Percentiles rank a stretch among this genome's conserved stretches.
phyloP scores from a whole-genome alignment of 2,888 invertebrate species.

The Fragum fragum region DNA sequence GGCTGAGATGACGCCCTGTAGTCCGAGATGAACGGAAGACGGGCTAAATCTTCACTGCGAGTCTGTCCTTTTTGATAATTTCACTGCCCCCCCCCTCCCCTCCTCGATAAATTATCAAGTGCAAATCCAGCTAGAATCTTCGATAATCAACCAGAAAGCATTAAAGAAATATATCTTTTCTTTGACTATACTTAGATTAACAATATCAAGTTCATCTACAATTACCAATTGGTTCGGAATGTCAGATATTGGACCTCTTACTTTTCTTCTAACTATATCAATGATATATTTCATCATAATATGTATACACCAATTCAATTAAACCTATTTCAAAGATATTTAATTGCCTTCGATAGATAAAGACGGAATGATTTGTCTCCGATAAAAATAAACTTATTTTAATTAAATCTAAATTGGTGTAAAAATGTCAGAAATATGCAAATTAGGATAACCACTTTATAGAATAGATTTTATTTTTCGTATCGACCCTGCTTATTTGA shows the following conservation, averaged over 20 bases:
- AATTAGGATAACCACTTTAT: slow-evolving; percentile 1
- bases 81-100: too few relatives aligned
- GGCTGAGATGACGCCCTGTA: too few relatives aligned
- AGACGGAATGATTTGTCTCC: not conserved
- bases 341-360: slow-evolving; percentile 2
- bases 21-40: too few relatives aligned
- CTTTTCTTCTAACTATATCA: not conserved
- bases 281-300: not conserved
- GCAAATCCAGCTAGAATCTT: too few relatives aligned
- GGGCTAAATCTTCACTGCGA: too few relatives aligned
- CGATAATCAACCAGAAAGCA: too few relatives aligned
- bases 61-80: too few relatives aligned
- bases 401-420: slow-evolving; percentile 6
- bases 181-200: too few relatives aligned
- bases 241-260: not conserved
- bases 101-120: too few relatives aligned
- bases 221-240: too few relatives aligned
- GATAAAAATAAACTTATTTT: slow-evolving; percentile 6
- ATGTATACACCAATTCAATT: not conserved
- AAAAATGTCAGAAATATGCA: slow-evolving; percentile 1
- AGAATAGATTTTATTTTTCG: slow-evolving; percentile 6
- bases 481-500: not conserved
- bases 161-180: too few relatives aligned
- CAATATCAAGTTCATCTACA: too few relatives aligned
- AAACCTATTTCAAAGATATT: not conserved